Percentiles rank a stretch among this genome's conserved stretches.
Evolutionary conservation across 2,797 vertebrate species (phyloP).

Genomic region (Staurois parvus): DNA sequence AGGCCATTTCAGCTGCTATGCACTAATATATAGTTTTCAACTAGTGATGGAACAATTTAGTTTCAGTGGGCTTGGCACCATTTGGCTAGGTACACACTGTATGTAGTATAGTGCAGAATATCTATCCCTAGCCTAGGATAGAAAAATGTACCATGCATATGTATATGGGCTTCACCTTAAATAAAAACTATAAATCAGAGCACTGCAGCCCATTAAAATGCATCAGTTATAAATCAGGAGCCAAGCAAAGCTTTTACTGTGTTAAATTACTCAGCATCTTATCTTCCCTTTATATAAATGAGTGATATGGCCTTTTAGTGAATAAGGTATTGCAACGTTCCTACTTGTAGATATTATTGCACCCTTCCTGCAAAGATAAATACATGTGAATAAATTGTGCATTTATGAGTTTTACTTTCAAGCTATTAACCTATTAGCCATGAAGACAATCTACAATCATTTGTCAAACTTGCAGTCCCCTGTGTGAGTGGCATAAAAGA

Average conservation of each 20-base stretch:
- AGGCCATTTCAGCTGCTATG: too few relatives aligned
- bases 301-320: not conserved
- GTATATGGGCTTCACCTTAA: not conserved
- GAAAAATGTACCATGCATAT: too few relatives aligned
- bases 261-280: not conserved
- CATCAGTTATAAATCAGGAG: not conserved
- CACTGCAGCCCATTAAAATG: not conserved
- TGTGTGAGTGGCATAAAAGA: conserved; percentile 15
- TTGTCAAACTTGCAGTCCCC: not conserved
- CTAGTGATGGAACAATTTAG: too few relatives aligned
- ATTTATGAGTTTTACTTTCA: conserved; percentile 20
- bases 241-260: not conserved
- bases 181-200: not conserved
- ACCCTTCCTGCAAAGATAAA: not conserved
- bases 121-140: too few relatives aligned
- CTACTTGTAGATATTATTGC: not conserved
- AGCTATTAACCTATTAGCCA: conserved; percentile 14
- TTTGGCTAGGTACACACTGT: not conserved
- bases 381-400: conserved; percentile 1
- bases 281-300: conserved; percentile 21
- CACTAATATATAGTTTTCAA: too few relatives aligned
- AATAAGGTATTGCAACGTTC: not conserved
- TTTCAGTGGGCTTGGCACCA: too few relatives aligned
- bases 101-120: not conserved
- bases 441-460: not conserved